Base-by-base conservation (phyloP, 2,888 invertebrate genomes). In the Zaprionus bogoriensis region DNA sequence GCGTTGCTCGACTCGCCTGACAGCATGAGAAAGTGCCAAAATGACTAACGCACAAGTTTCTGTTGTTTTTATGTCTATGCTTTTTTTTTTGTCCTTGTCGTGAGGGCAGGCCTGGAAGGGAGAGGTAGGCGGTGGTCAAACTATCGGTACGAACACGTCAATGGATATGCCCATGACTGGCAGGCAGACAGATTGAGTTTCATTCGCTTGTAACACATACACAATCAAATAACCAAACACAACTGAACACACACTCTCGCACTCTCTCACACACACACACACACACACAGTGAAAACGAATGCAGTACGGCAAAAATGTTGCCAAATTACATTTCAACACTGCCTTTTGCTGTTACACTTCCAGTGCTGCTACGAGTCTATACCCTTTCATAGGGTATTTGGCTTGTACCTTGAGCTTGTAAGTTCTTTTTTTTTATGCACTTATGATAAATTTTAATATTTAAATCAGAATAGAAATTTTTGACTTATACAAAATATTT, bases 121-220 rank as follows among this genome's bases (percentile, higher is more conserved):
- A 28, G 42, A 30, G 9, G 30, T n/a, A 25, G 30, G 41, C n/a
- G 10, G 39, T 9, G n/a, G 47, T 50, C 9, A 12, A 36, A 36
- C 32, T 36, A 36, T 36, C 17, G 17, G 32, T 36, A 17, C 32
- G 32, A 36, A 17, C 25, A 48, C 59, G 28, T 59, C 69, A 64
- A 50, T 66, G 54, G 17, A 44, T 55, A 60, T 53, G 65, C 41
- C 39, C 66, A 59, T 73, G 82, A 72, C 68, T 84, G 80, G 66
- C 73, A 67, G 79, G 30, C 82, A 77, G 87, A 87, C 86, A 87
- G 87, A 87, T 83, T 87, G 87, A 66, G 82, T 83, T 83, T 87
- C 82, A 85, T 83, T 82, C 66, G 80, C 47, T 62, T 78, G 76
- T 70, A 74, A 57, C 65, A 59, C 45, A 68, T 61, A 57, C 57